Conservation (phyloP, 1,140 invertebrate genomes). For the Temnothorax longispinosus region DNA sequence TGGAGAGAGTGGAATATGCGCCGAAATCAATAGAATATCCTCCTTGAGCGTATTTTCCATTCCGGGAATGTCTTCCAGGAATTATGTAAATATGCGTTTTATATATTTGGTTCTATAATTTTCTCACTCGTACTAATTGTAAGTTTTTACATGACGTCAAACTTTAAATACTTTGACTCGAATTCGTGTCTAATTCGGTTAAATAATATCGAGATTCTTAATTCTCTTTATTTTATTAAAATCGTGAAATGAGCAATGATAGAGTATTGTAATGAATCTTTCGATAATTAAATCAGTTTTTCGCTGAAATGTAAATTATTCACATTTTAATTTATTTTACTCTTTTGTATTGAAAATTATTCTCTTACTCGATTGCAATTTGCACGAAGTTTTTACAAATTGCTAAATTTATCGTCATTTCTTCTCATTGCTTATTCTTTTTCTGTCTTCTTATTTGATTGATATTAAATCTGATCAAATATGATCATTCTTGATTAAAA, state of each 20-base stretch:
- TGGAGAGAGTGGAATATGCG: background rate
- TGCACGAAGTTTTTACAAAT: background rate
- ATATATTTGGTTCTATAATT: background rate
- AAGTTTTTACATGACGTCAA: constrained; percentile 7
- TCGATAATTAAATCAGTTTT: background rate
- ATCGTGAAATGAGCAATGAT: background rate
- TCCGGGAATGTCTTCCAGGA: background rate
- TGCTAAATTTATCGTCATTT: constrained; percentile 5
- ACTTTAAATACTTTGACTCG: background rate
- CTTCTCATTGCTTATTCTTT: background rate
- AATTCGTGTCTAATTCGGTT: background rate
- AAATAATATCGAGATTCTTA: constrained; percentile 33
- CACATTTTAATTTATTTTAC: background rate
- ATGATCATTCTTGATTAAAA: background rate
- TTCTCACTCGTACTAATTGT: background rate
- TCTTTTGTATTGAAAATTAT: background rate
- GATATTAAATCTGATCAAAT: constrained; percentile 4
- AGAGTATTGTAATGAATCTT: background rate
- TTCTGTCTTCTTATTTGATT: constrained; percentile 3
- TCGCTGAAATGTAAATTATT: constrained; percentile 9
- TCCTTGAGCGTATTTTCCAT: constrained; percentile 1
- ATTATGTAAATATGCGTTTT: background rate
- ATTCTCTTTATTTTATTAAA: constrained; percentile 5
- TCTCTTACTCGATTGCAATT: background rate
- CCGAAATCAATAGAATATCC: background rate